phyloP scores from a whole-genome alignment of 2,888 invertebrate species.

The Leucozona laternaria region DNA sequence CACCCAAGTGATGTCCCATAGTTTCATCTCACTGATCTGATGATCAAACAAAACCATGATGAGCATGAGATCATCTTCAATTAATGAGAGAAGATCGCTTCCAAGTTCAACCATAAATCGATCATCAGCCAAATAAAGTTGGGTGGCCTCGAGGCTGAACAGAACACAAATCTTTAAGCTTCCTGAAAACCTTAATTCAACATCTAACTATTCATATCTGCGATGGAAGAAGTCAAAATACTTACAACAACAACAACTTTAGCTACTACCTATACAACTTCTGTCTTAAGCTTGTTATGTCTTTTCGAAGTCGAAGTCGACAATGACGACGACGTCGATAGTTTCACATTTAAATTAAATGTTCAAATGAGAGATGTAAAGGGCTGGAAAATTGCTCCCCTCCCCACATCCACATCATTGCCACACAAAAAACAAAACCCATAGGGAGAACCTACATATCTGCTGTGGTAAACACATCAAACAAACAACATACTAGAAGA shows the following conservation, averaged over 20 bases:
- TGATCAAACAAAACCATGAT: not conserved
- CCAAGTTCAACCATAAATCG: slow-evolving; percentile 52
- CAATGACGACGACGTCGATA: slow-evolving; percentile 8
- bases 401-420: slow-evolving; percentile 17
- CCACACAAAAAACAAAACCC: not conserved
- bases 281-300: slow-evolving; percentile 32
- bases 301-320: slow-evolving; percentile 11
- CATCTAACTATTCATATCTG: slow-evolving; percentile 53
- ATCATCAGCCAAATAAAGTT: slow-evolving; percentile 54
- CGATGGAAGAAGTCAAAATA: slow-evolving; percentile 54
- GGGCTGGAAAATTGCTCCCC: slow-evolving; percentile 20
- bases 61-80: slow-evolving; percentile 40
- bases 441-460: slow-evolving; percentile 8
- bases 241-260: not conserved
- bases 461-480: slow-evolving; percentile 71
- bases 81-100: slow-evolving; percentile 53
- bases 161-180: slow-evolving; percentile 9
- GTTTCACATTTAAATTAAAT: slow-evolving; percentile 72
- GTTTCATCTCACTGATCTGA: slow-evolving; percentile 29
- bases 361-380: slow-evolving; percentile 36
- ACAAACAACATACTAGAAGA: slow-evolving; percentile 66
- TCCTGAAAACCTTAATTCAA: slow-evolving; percentile 46
- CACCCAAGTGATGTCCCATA: slow-evolving; percentile 50
- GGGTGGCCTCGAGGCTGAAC: slow-evolving; percentile 47
- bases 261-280: not conserved